phyloP scores from a whole-genome alignment of 2,113 vertebrate genomes.

The Corythoichthys haematopterus region DNA sequence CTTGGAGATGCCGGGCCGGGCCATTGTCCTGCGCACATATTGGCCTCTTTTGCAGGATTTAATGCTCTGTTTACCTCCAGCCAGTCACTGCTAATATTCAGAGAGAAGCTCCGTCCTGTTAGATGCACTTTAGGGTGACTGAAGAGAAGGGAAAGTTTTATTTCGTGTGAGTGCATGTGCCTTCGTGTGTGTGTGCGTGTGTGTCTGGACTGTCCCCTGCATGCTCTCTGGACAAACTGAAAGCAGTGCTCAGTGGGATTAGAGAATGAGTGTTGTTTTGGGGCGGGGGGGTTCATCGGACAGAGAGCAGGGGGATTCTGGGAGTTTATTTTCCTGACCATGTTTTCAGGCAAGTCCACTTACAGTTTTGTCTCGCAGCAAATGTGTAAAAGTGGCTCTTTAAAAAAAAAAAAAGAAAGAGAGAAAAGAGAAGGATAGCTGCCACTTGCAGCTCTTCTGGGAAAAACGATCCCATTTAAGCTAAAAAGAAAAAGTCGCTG shows the following conservation, averaged over 20 bases:
- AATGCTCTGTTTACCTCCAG: constrained; percentile 96
- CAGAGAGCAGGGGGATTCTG: constrained; percentile 76
- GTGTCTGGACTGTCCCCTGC: constrained; percentile 61
- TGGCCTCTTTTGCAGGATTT: constrained; percentile 94
- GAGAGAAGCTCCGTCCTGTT: constrained; percentile 48
- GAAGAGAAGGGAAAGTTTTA: constrained; percentile 15
- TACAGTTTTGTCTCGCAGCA: background rate
- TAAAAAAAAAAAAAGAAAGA: background rate
- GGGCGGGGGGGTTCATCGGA: constrained; percentile 32
- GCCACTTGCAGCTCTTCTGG: background rate
- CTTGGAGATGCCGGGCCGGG: constrained; percentile 79
- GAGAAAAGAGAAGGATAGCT: too few relatives aligned
- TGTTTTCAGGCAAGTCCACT: background rate
- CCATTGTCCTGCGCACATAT: constrained; percentile 83
- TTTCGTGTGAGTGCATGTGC: constrained; percentile 18
- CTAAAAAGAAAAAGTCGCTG: background rate
- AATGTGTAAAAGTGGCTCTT: background rate
- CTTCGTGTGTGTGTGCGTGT: constrained; percentile 34
- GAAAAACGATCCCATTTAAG: constrained; percentile 1
- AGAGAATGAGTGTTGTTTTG: constrained; percentile 67
- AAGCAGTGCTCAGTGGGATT: constrained; percentile 87
- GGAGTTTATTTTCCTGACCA: constrained; percentile 56
- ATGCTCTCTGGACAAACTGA: constrained; percentile 80
- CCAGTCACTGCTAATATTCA: constrained; percentile 84
- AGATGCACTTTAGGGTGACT: constrained; percentile 46